Conservation (phyloP, 1,140 invertebrate species). For the Brachionus manjavacas region DNA sequence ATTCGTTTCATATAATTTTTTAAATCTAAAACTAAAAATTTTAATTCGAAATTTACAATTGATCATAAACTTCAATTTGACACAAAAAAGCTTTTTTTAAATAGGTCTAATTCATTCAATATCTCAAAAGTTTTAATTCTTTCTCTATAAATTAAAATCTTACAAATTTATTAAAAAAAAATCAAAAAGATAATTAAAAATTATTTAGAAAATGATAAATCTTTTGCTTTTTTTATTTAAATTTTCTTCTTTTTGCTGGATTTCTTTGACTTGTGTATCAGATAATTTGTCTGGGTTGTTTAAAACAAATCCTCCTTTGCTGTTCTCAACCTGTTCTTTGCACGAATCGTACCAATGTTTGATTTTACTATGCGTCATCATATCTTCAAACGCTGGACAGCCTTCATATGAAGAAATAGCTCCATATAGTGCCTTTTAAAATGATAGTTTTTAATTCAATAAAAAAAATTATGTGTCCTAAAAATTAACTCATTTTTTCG, state of each 20-base stretch:
- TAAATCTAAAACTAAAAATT: too few species aligned
- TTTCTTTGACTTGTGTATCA: not conserved
- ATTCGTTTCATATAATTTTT: too few species aligned
- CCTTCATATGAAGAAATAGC: constrained; percentile 90
- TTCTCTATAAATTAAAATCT: not conserved
- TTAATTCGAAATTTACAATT: too few species aligned
- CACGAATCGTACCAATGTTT: constrained; percentile 60
- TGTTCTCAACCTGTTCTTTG: constrained; percentile 52
- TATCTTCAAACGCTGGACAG: constrained; percentile 81
- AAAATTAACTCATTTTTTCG: too few species aligned
- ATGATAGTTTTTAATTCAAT: not conserved
- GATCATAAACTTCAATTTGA: too few species aligned
- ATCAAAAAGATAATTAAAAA: not conserved
- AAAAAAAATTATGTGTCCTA: too few species aligned
- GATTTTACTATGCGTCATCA: constrained; percentile 69
- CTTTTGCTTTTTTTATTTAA: not conserved
- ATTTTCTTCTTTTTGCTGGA: not conserved
- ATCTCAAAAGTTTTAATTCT: not conserved
- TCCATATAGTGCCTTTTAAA: constrained; percentile 74
- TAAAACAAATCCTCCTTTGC: constrained; percentile 47
- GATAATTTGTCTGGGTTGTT: not conserved
- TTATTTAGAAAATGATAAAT: constrained; percentile 25
- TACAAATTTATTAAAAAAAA: not conserved
- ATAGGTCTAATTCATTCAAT: too few species aligned
- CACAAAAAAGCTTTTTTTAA: too few species aligned